Evolutionary conservation across 2,797 vertebrate species (phyloP).

Genomic region (Notolabrus celidotus): DNA sequence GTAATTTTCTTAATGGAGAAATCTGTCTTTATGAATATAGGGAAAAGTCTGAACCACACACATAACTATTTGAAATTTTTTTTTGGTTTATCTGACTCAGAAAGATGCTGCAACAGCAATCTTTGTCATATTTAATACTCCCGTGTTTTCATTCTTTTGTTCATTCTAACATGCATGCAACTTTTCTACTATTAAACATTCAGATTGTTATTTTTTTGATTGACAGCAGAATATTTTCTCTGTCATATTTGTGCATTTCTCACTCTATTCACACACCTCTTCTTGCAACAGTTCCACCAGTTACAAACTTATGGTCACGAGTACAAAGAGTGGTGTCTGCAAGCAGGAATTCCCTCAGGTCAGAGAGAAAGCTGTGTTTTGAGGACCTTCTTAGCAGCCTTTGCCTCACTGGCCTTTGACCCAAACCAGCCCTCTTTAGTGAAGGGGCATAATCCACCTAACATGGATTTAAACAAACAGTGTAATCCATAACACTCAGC

Average conservation of each 20-base stretch:
- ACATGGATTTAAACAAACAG: conserved; percentile 83
- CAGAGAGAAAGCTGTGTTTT: conserved; percentile 76
- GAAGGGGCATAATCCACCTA: conserved; percentile 79
- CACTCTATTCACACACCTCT: background rate
- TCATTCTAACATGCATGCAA: no score
- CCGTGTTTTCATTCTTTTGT: background rate
- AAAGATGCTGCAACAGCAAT: no score
- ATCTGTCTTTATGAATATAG: no score
- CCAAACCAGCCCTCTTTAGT: conserved; percentile 70
- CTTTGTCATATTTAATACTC: background rate
- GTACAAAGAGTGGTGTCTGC: conserved; percentile 57
- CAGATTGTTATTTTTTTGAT: background rate
- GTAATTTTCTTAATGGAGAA: no score
- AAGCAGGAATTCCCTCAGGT: conserved; percentile 74
- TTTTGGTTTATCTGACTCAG: no score
- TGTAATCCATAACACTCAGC: conserved; percentile 79
- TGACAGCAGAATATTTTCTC: no score
- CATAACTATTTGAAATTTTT: no score
- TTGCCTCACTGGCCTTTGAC: conserved; percentile 79
- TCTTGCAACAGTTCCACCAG: conserved; percentile 23
- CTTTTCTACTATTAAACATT: background rate
- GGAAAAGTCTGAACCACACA: no score
- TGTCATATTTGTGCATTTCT: background rate
- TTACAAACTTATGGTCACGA: conserved; percentile 35
- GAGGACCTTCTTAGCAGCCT: conserved; percentile 79